These are phyloP conservation scores for Apotomis betuletana DNA, from an alignment of 2,888 invertebrate species.

Conservation along the genomic window DNA sequence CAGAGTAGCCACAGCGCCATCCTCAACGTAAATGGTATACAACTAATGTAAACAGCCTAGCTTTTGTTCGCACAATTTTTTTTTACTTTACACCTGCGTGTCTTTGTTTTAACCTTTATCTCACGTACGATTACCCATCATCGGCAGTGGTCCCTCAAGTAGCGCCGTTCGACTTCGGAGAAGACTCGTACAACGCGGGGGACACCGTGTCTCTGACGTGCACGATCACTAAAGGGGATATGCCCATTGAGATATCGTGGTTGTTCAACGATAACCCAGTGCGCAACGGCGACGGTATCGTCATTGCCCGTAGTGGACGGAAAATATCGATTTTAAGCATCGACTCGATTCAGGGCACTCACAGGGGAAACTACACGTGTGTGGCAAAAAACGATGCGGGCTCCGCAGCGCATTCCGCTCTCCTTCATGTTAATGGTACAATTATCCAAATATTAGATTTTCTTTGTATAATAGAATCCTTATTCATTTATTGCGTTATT, in stretches of 20 bases:
- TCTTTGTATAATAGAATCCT: slow-evolving; percentile 22
- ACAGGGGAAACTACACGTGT: slow-evolving; percentile 82
- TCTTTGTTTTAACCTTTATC: slow-evolving; percentile 32
- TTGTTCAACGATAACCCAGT: slow-evolving; percentile 67
- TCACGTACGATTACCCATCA: slow-evolving; percentile 29
- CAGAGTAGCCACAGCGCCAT: slow-evolving; percentile 85
- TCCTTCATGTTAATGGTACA: slow-evolving; percentile 77
- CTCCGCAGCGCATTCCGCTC: slow-evolving; percentile 68
- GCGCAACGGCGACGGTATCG: slow-evolving; percentile 71
- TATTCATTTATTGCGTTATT: slow-evolving; percentile 34
- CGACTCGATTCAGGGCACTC: slow-evolving; percentile 76
- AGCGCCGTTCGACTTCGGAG: slow-evolving; percentile 85
- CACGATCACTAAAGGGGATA: slow-evolving; percentile 87
- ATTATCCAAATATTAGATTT: slow-evolving; percentile 19
- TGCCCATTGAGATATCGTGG: slow-evolving; percentile 88
- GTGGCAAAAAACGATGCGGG: slow-evolving; percentile 81
- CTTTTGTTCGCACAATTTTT: slow-evolving; percentile 41
- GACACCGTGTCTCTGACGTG: slow-evolving; percentile 86
- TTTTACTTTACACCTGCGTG: slow-evolving; percentile 25
- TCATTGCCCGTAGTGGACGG: slow-evolving; percentile 72
- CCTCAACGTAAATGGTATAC: slow-evolving; percentile 87
- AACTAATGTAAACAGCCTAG: slow-evolving; percentile 41
- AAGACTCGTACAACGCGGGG: slow-evolving; percentile 84
- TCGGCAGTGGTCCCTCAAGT: slow-evolving; percentile 84
- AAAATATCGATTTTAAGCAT: slow-evolving; percentile 80